Evolutionary conservation across 2,797 vertebrate species (phyloP).

Genomic region (Buphagus erythrorhynchus): DNA sequence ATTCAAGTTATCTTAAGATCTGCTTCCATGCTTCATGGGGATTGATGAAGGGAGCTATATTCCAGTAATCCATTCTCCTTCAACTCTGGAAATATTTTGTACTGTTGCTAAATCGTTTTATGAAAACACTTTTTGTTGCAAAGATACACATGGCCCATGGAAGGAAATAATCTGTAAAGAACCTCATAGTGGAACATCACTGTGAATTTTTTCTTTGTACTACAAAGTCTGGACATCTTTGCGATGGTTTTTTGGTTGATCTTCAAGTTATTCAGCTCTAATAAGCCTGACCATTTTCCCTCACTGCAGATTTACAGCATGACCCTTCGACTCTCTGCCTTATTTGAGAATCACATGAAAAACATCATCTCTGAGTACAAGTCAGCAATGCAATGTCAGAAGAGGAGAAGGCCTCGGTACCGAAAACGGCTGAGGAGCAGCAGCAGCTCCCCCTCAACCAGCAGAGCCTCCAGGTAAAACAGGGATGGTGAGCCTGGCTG

Average conservation of each 20-base stretch:
- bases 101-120: background rate
- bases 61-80: background rate
- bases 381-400: constrained; percentile 89
- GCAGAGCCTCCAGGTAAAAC: constrained; percentile 84
- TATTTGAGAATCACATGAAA: constrained; percentile 94
- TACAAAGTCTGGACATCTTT: background rate
- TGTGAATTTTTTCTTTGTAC: background rate
- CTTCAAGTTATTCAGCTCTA: background rate
- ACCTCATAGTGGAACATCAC: background rate
- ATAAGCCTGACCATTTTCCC: background rate
- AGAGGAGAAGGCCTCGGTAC: constrained; percentile 86
- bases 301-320: constrained; percentile 91
- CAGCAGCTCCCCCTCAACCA: constrained; percentile 85
- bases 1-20: background rate
- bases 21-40: background rate
- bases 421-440: constrained; percentile 88
- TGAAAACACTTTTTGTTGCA: background rate
- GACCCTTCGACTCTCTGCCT: constrained; percentile 95
- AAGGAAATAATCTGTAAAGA: background rate
- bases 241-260: background rate
- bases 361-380: constrained; percentile 93
- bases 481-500: background rate
- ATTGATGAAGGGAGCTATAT: background rate
- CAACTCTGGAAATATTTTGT: background rate
- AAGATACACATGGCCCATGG: background rate